Evolutionary conservation across 2,797 vertebrate genomes (phyloP), one percentile per base, ranked within the genome.

Genomic region (Pseudochaenichthys georgianus): DNA sequence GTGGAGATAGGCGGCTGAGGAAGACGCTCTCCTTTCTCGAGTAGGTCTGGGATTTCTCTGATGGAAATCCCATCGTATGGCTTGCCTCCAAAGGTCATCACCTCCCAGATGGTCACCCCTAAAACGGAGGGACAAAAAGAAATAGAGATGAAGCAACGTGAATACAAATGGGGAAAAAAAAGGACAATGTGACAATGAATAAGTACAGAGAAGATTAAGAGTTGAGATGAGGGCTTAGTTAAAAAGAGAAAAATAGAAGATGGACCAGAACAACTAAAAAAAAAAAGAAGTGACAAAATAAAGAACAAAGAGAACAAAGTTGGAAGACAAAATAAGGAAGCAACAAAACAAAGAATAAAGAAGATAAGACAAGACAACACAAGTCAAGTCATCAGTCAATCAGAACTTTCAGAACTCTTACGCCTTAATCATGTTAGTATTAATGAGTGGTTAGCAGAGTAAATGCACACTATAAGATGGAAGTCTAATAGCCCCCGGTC

Each of bases 41-140:
- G 75, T n/a, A 99, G 95, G 82, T 99, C 98, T 0, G 98, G 98
- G 47, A 99, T 99, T 80, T 99, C 98, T 77, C 98, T 94, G 2
- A 98, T 98, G 4, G 98, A 96, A 85, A 99, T 99, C 69, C 98
- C 98, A 65, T 99, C 98, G 0, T 98, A 99, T 0, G 98, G 98
- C 84, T 99, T 99, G 78, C 98, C 98, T 80, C 98, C 98, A 85
- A 99, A 99, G 6, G 98, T 99, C 98, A 99, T 99, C 75, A 99
- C 92, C 90, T 99, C 98, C 98, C 98, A 99, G 73, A 99, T 98
- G 42, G 98, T 99, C 61, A 99, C 98, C n/a, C 98, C 98, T 99
- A 65, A 41, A 52, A 74, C 38, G 9, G 11, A 34, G 6, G n/a
- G 0, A 23, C 19, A 9, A 47, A 16, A 13, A 46, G 3, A 71